phyloP scores from a whole-genome alignment of 1,140 invertebrate species.

The Drosophila sechellia region DNA sequence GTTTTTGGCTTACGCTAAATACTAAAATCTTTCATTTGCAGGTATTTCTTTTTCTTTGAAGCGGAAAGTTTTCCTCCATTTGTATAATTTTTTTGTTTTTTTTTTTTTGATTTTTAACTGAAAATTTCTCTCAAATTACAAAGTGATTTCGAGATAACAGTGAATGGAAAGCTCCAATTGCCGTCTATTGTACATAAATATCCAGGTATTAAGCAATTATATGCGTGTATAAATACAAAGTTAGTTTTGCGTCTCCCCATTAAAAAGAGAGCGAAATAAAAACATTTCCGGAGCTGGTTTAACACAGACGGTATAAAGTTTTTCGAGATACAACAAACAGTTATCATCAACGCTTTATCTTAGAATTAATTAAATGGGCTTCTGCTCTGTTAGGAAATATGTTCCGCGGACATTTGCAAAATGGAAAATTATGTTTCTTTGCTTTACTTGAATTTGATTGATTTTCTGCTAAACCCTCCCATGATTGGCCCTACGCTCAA shows the following conservation, averaged over 20 bases:
- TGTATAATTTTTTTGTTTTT: slow-evolving; percentile 11
- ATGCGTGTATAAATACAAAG: slow-evolving; percentile 57
- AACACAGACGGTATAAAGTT: slow-evolving; percentile 80
- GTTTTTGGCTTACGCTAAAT: slow-evolving; percentile 70
- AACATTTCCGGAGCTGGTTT: slow-evolving; percentile 77
- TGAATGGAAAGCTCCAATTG: slow-evolving; percentile 43
- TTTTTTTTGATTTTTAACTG: slow-evolving; percentile 27
- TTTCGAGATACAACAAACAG: slow-evolving; percentile 73
- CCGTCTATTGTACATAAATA: slow-evolving; percentile 51
- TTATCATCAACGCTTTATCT: slow-evolving; percentile 68
- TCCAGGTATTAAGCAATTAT: slow-evolving; percentile 50
- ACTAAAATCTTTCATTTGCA: slow-evolving; percentile 74
- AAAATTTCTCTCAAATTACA: slow-evolving; percentile 31
- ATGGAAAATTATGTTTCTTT: slow-evolving; percentile 44
- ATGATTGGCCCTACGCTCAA: slow-evolving; percentile 8
- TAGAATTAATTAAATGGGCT: slow-evolving; percentile 72
- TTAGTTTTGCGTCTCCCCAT: slow-evolving; percentile 44
- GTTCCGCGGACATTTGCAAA: slow-evolving; percentile 42
- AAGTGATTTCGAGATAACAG: slow-evolving; percentile 42
- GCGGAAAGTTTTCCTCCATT: slow-evolving; percentile 37
- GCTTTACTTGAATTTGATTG: slow-evolving; percentile 51
- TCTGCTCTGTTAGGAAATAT: slow-evolving; percentile 36
- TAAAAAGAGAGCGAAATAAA: slow-evolving; percentile 69
- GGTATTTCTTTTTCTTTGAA: slow-evolving; percentile 56
- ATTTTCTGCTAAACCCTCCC: slow-evolving; percentile 38